Evolutionary conservation across 1,140 invertebrate species (phyloP).

Genomic region (Colletes gigas): DNA sequence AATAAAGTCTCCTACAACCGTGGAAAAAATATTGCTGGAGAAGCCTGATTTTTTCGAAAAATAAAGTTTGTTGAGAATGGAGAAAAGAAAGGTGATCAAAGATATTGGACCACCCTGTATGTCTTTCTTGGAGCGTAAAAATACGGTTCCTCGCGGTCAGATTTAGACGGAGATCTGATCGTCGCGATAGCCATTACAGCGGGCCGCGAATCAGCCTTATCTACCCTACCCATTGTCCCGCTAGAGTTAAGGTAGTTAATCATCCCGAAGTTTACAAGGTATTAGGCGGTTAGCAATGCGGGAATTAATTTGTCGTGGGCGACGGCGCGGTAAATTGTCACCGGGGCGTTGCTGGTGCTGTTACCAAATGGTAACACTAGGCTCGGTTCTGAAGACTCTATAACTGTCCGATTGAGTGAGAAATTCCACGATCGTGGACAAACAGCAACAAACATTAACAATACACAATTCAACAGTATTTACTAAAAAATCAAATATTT

Average conservation of each 20-base stretch:
- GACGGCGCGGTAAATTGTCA: slow-evolving; percentile 75
- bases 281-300: slow-evolving; percentile 68
- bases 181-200: slow-evolving; percentile 5
- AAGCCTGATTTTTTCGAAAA: too few species aligned
- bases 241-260: slow-evolving; percentile 68
- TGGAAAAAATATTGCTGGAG: too few species aligned
- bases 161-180: neutral
- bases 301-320: slow-evolving; percentile 76
- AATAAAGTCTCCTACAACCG: too few species aligned
- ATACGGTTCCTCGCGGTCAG: neutral
- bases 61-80: too few species aligned
- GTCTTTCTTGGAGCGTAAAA: neutral
- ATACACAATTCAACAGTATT: too few species aligned
- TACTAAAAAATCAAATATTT: too few species aligned
- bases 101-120: too few species aligned
- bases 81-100: too few species aligned
- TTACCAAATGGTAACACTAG: slow-evolving; percentile 50
- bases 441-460: neutral
- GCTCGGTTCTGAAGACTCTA: slow-evolving; percentile 34
- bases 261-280: slow-evolving; percentile 73
- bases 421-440: neutral
- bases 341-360: slow-evolving; percentile 56
- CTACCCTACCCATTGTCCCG: slow-evolving; percentile 57
- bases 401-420: slow-evolving; percentile 31
- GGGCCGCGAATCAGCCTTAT: slow-evolving; percentile 59